These are phyloP conservation scores for Columba guinea DNA, from an alignment of 2,797 vertebrate species.

Conservation along the genomic window DNA sequence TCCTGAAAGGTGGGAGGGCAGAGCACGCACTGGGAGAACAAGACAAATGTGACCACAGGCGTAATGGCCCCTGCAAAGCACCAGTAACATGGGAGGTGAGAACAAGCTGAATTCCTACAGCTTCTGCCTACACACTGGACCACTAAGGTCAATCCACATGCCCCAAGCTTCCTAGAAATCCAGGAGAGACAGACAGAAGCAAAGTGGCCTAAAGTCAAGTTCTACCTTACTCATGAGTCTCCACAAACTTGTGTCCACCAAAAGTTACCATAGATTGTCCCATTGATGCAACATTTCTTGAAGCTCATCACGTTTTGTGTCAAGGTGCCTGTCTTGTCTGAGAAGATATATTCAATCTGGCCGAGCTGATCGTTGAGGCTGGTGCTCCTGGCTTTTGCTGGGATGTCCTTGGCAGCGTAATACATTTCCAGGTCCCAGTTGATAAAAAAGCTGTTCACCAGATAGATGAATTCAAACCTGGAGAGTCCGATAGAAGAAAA, in stretches of 20 bases:
- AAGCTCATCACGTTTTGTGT: constrained; percentile 92
- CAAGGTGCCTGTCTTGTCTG: constrained; percentile 95
- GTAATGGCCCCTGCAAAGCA: background rate
- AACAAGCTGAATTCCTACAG: background rate
- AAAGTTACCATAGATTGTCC: constrained; percentile 84
- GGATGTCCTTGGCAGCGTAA: constrained; percentile 70
- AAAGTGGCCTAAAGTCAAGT: background rate
- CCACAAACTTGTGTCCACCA: background rate
- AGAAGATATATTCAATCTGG: constrained; percentile 91
- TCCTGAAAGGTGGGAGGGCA: background rate
- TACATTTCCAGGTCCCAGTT: constrained; percentile 90
- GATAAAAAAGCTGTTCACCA: constrained; percentile 89
- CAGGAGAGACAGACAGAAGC: background rate
- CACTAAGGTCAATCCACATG: background rate
- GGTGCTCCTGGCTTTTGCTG: constrained; percentile 86
- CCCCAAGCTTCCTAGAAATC: background rate
- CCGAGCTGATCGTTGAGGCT: constrained; percentile 90
- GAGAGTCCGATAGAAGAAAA: background rate
- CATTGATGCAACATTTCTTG: constrained; percentile 89
- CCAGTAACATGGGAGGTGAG: accelerated
- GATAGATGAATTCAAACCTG: constrained; percentile 89
- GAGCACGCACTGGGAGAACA: background rate
- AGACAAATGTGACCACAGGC: accelerated
- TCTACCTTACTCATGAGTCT: background rate
- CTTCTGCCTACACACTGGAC: background rate